Base-by-base conservation (phyloP, 2,113 vertebrate species). In the Lepisosteus osseus region DNA sequence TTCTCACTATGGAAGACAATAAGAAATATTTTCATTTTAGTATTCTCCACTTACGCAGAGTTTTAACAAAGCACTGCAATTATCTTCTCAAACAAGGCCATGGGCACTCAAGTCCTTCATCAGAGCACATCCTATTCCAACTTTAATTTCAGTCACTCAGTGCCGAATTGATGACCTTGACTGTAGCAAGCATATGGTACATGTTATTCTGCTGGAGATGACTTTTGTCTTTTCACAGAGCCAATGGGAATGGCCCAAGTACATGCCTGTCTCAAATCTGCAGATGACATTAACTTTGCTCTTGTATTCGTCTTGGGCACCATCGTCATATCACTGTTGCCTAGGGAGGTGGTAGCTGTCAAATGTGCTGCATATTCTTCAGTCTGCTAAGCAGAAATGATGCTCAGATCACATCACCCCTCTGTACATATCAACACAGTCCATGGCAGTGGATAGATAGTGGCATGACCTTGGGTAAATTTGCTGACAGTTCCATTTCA, bases 151-250 rank as follows among this genome's bases (percentile, higher is more conserved):
- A 57, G 11, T 57, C 67, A 69, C 51, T 54, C 67, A 14, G 54
- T 12, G 13, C 15, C 65, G 56, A 42, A 41, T 67, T 67, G 17
- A 57, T 51, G 55, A 64, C 40, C 41, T 56, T 14, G 64, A 40
- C 67, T 69, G 6, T 17, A 57, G 59, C 67, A 13, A 56, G 70
- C 75, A 68, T 74, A 43, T 78, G 74, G 73, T 61, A 71, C 69
- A 63, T 43, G 11, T 77, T 74, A 69, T 9, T 40, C 3, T 42
- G 65, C 4, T 13, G 14, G 14, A 43, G 74, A 68, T 55, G 43
- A 71, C 44, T 70, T 67, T 14, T 51, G 74, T 68, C 51, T 17
- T 72, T 42, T 65, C 14, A 44, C 65, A 17, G 62, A 68, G 67
- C 47, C 40, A 11, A 70, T 14, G 40, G 40, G 3, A 63, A 45